A percentile compares a stretch with the other conserved stretches of the same genome.
Conservation (phyloP, 2,888 invertebrate species). For the Autographa gamma region DNA sequence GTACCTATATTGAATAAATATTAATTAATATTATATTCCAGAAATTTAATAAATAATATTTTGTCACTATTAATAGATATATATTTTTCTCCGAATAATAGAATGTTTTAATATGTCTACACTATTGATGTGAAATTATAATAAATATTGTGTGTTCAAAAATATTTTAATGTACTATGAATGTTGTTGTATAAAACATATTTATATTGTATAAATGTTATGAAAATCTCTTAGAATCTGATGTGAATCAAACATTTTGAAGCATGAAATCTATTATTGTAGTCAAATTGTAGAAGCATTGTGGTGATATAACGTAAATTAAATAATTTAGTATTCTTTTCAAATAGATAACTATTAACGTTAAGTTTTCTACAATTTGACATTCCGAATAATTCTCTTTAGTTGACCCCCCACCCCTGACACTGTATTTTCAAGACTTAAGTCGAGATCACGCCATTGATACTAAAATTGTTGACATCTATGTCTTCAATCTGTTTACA, state of each 20-base stretch:
- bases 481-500: conserved; percentile 52
- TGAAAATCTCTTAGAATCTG: conserved; percentile 56
- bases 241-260: conserved; percentile 46
- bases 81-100: conserved; percentile 81
- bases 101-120: conserved; percentile 81
- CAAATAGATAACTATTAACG: not conserved
- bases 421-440: conserved; percentile 38
- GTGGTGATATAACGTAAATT: not conserved
- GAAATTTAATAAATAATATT: conserved; percentile 75
- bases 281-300: conserved; percentile 50
- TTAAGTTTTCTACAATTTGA: conserved; percentile 44
- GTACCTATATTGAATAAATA: conserved; percentile 69
- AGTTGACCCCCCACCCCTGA: conserved; percentile 39
- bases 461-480: conserved; percentile 48
- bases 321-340: not conserved
- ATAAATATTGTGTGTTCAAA: conserved; percentile 80
- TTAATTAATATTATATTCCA: conserved; percentile 78
- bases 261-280: conserved; percentile 42
- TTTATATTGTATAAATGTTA: conserved; percentile 70
- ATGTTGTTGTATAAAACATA: conserved; percentile 77
- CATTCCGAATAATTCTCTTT: conserved; percentile 15
- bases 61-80: conserved; percentile 69
- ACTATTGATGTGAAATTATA: conserved; percentile 79
- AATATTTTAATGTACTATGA: conserved; percentile 74
- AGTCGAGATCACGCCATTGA: conserved; percentile 46